Conservation (phyloP, 2,113 vertebrate genomes). For the Lepisosteus oculatus region DNA sequence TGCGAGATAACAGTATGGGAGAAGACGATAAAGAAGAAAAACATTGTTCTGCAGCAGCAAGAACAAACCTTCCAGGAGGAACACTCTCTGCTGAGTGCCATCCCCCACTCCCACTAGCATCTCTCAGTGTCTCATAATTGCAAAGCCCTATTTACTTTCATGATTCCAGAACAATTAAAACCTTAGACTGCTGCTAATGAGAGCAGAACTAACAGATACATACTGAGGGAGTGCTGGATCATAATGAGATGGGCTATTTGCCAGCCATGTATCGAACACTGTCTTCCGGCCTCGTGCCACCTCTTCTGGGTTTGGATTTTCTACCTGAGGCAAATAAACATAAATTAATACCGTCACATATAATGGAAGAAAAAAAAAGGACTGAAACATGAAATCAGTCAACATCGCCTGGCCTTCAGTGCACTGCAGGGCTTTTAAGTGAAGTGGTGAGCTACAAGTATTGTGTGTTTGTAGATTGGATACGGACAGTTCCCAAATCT, state of each 20-base stretch:
- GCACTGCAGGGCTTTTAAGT: background rate
- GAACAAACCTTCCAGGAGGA: too few species aligned
- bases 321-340: slow-evolving; percentile 7
- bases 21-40: too few species aligned
- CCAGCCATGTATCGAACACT: slow-evolving; percentile 23
- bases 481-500: too few species aligned
- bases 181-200: background rate
- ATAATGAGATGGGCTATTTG: slow-evolving; percentile 11
- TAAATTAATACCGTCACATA: background rate
- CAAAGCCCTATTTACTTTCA: background rate
- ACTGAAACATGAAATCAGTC: too few species aligned
- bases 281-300: slow-evolving; percentile 7
- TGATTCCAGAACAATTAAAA: too few species aligned
- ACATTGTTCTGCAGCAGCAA: too few species aligned
- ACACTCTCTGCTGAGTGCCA: too few species aligned
- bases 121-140: background rate
- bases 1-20: too few species aligned
- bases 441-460: too few species aligned
- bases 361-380: background rate
- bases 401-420: too few species aligned
- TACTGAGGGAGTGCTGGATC: slow-evolving; percentile 14
- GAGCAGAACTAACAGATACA: background rate
- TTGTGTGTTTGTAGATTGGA: too few species aligned
- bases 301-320: slow-evolving; percentile 27
- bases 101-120: background rate